Evolutionary conservation across 2,797 vertebrate genomes (phyloP), one percentile per base, ranked within the genome.

Genomic region (Coregonus suidteri): DNA sequence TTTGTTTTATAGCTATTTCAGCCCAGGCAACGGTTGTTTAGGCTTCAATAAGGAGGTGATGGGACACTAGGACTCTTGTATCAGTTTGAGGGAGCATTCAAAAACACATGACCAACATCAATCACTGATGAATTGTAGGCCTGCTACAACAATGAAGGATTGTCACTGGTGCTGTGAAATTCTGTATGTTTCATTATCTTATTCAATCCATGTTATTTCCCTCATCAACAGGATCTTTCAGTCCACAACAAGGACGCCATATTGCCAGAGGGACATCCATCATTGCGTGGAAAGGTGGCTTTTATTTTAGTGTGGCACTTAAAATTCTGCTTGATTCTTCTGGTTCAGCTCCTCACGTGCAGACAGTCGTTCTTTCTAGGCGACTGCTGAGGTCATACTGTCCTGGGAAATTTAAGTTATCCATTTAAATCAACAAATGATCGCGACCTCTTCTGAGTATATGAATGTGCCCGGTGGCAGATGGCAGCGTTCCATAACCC

Each of bases 371-470:
- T 76, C 81, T 81, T 82, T 69, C 77, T 77, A 76, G 77, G 75
- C 75, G 76, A 75, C 76, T 37, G 73, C 66, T 34, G 84, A 83
- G 84, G 88, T 89, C 89, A 89, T 74, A 81, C 87, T 85, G 81
- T 86, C 88, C 89, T 90, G 88, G 88, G 88, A 90, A 89, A 86
- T 82, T 85, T 84, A 87, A 86, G 76, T 86, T 89, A 75, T 83
- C 85, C 89, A 84, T 87, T 89, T 87, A 89, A 86, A 89, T 85
- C 81, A 80, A 86, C 86, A 87, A 89, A 88, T 81, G 86, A 82
- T 75, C 79, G 77, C 75, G 85, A 87, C 88, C 88, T 90, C 84
- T 88, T 84, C 78, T 64, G 76, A 87, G 64, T 86, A 83, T 85
- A 84, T 87, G 85, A 87, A 89, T 85, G 82, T 88, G 85, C 81